Conservation (phyloP, 2,797 vertebrate genomes). For the Bryconaethiops microstoma region DNA sequence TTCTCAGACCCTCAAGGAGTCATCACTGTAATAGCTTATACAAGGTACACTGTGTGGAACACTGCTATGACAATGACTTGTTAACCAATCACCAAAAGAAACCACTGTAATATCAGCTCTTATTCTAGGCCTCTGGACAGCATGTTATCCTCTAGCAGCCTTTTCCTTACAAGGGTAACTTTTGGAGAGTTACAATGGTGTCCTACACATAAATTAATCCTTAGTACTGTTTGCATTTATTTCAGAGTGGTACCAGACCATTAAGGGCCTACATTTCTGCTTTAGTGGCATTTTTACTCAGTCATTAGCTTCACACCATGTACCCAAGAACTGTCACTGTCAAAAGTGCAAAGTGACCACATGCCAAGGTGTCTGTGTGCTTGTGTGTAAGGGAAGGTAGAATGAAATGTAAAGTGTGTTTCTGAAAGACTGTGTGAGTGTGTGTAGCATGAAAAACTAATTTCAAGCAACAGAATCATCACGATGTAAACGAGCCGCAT, state of each 20-base stretch:
- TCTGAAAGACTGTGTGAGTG: neutral
- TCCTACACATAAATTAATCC: constrained; percentile 25
- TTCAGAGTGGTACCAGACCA: constrained; percentile 20
- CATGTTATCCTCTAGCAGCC: neutral
- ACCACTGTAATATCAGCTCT: neutral
- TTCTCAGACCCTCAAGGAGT: constrained; percentile 36
- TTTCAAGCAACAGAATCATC: constrained; percentile 13
- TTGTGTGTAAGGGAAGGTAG: constrained; percentile 8
- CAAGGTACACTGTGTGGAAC: constrained; percentile 7
- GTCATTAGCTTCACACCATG: constrained; percentile 26
- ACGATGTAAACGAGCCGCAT: constrained; percentile 8
- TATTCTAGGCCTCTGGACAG: constrained; percentile 5
- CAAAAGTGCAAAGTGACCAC: constrained; percentile 24
- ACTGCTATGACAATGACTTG: neutral
- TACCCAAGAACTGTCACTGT: constrained; percentile 30
- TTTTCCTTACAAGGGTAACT: neutral
- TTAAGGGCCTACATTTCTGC: constrained; percentile 17
- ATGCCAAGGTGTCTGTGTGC: constrained; percentile 39
- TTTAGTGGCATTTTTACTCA: constrained; percentile 38
- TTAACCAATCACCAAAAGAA: neutral
- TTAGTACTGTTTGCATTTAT: constrained; percentile 23
- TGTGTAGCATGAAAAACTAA: constrained; percentile 16
- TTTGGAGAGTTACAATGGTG: constrained; percentile 8
- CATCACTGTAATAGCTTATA: constrained; percentile 44
- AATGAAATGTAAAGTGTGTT: constrained; percentile 21